These are phyloP conservation scores for Pseudorasbora parva DNA, from an alignment of 2,113 vertebrate species.

Conservation along the genomic window DNA sequence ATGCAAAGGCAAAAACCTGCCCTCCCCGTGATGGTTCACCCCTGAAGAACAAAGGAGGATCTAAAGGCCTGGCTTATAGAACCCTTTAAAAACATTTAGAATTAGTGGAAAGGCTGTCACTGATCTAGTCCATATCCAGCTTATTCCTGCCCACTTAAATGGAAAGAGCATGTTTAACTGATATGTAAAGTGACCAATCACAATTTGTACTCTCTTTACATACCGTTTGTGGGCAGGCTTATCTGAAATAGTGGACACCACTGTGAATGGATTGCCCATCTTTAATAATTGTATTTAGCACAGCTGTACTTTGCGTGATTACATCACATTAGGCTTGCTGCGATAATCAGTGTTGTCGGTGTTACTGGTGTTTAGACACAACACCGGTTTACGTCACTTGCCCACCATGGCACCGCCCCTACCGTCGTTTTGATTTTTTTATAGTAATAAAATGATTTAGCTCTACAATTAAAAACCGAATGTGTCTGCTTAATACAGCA, in stretches of 20 bases:
- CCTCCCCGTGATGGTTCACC: background rate
- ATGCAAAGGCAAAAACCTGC: slow-evolving; percentile 45
- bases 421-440: too few relatives aligned
- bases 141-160: background rate
- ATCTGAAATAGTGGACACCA: background rate
- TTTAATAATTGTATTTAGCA: background rate
- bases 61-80: slow-evolving; percentile 18
- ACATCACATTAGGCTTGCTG: too few relatives aligned
- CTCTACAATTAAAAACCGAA: too few relatives aligned
- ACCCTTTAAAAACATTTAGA: slow-evolving; percentile 5
- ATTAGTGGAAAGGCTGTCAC: background rate
- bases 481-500: too few relatives aligned
- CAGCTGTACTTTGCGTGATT: background rate
- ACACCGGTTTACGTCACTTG: too few relatives aligned
- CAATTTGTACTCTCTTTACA: background rate
- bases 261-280: background rate
- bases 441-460: too few relatives aligned
- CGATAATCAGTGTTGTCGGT: too few relatives aligned
- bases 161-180: background rate
- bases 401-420: too few relatives aligned
- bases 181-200: background rate
- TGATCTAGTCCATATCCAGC: background rate
- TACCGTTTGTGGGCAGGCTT: background rate
- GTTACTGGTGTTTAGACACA: too few relatives aligned
- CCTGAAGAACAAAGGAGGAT: slow-evolving; percentile 40